Base-by-base conservation (phyloP, 1,140 invertebrate genomes). In the Streblospio benedicti region DNA sequence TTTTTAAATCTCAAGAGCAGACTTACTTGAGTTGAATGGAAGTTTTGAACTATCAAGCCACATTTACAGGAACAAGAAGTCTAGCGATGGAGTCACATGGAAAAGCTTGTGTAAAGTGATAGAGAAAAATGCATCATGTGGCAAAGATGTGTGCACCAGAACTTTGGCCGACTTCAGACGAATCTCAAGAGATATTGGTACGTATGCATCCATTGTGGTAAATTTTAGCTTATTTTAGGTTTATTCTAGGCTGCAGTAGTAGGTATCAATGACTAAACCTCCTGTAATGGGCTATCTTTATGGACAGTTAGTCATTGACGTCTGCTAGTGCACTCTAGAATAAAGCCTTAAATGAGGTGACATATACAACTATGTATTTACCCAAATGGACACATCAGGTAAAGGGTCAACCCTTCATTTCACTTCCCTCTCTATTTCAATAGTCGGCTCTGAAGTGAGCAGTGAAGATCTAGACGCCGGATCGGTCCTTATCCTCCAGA, bases 401-500 rank as follows among this genome's bases (percentile, higher is more conserved):
- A 31, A 30, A 59, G 23, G 12, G 14, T 14, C 16, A 23, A 5
- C 33, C 16, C 5, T 6, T 38, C 12, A 16, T 16, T 5, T 35
- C 9, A 38, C 28, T 14, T 6, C 33, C 5, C 14, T 60, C 59
- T 45, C 50, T 57, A 12, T 43, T 45, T 51, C 68, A 67, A 18
- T 60, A 76, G 74, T 70, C 69, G 76, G 77, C 14, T 76, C 76
- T 25, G 80, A 84, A 27, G 77, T 81, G 30, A 62, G 77, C 31
- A 65, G 76, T 60, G 81, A 85, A 57, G 70, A 83, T 12, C 75
- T 85, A 28, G 82, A 87, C 69, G 84, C 86, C 70, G 81, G 84
- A 41, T 74, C 82, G 27, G 75, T 86, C 3, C 82, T 83, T 63
- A 66, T 83, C 3, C 75, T 87, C 35, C 73, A 81, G 59, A 72